Base-by-base conservation (phyloP, 2,113 vertebrate genomes). In the Spizaetus ornatus region DNA sequence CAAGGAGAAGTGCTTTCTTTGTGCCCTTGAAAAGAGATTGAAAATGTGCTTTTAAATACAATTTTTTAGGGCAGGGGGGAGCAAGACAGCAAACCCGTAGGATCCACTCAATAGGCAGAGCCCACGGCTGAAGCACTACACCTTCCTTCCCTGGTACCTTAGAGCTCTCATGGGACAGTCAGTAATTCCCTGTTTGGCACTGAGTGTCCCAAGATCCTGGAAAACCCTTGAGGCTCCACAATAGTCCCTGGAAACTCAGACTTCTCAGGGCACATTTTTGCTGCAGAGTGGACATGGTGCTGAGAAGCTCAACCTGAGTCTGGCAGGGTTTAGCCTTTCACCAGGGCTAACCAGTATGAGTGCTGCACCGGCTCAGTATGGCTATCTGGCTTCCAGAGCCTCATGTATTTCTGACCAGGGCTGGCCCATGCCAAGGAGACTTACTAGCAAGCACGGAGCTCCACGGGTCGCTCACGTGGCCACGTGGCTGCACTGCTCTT, bases 381-480 rank as follows among this genome's bases (percentile, higher is more conserved):
- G 34, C 19, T 73, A 4, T 29, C 40, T 70, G 50, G 22, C 8
- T 92, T 61, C 82, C 63, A 90, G 71, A 92, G 3, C 31, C 26
- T 45, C 26, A 7, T 21, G 0, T 47, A 9, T 13, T 83, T 63
- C 80, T 93, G 55, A 31, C 8, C n/a, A 84, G 27, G 12, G 4
- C 17, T 86, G 71, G n/a, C 9, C 38, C 1, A 0, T 40, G 42
- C 26, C 14, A 1, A 52, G 15, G 9, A 5, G 11, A 9, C 21
- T 45, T 20, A 53, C 11, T 27, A 4, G 45, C 29, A 56, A 47
- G 47, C 53, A 56, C 3, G 1, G 58, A 82, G 36, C 55, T 55
- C 47, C n/a, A 27, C 0, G 0, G 23, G 21, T 91, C 5, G 0
- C 22, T 56, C 56, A 43, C 0, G 0, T 8, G 70, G 31, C 45